Evolutionary conservation across 2,113 vertebrate genomes (phyloP).

Genomic region (Odocoileus hemionus): DNA sequence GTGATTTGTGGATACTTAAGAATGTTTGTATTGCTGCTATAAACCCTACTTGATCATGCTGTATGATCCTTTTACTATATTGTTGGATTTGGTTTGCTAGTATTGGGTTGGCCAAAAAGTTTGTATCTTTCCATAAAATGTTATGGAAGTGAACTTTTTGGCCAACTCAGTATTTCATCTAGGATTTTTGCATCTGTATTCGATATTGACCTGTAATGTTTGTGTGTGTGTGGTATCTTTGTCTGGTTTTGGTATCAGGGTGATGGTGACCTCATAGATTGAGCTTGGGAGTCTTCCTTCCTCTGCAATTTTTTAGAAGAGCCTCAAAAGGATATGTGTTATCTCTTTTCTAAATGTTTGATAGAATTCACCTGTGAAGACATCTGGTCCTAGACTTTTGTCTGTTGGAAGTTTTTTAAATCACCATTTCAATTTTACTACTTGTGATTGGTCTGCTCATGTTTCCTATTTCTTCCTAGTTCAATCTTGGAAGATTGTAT

Average conservation of each 20-base stretch:
- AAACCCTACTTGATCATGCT: neutral
- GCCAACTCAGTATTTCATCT: neutral
- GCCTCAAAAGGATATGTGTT: neutral
- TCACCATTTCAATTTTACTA: neutral
- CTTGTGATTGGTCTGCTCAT: neutral
- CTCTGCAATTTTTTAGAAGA: neutral
- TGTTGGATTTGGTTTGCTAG: neutral
- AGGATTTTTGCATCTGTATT: neutral
- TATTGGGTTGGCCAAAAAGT: neutral
- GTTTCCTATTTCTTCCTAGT: neutral
- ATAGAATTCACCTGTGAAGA: neutral
- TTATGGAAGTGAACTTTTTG: neutral
- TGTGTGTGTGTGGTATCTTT: neutral
- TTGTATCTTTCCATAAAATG: neutral
- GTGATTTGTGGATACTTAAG: neutral
- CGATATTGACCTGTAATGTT: neutral
- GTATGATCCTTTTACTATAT: neutral
- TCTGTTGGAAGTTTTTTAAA: neutral
- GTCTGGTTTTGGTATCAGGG: neutral
- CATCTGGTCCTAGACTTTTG: neutral
- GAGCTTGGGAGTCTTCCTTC: neutral
- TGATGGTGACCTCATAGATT: neutral
- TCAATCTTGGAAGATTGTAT: neutral
- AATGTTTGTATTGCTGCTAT: neutral
- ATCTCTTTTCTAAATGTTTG: neutral